Base-by-base conservation (phyloP, 2,888 invertebrate genomes). In the Epiblema foenella region DNA sequence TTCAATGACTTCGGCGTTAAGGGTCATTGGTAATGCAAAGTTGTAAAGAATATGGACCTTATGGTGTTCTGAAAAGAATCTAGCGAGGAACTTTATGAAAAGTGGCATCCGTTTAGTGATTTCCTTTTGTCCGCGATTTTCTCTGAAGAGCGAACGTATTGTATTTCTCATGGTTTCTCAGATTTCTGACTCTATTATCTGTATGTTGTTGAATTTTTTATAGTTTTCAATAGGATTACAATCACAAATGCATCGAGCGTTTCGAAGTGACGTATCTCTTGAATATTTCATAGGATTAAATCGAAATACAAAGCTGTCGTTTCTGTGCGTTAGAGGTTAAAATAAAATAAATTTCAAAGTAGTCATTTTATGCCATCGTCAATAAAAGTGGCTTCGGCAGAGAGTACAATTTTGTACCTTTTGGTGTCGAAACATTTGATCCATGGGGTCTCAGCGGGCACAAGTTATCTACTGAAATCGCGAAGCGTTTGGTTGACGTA, bases 281-380 rank as follows among this genome's bases (percentile, higher is more conserved):
- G 51, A 37, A 63, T 63, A 37, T 51, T 37, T 63, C 51, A 63
- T 63, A 37, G n/a, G 11, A 12, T 17, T 24, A 46, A 46, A 62
- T 62, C 33, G 49, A 51, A 62, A 49, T 51, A 68, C 39, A 68
- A 51, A 37, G 51, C 49, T n/a, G n/a, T n/a, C n/a, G n/a, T n/a
- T n/a, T n/a, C n/a, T n/a, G n/a, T n/a, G n/a, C n/a, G n/a, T 57
- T 62, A 39, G 49, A 67, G 54, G 60, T 56, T 71, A 37, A 71
- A 71, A 56, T 49, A 49, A 60, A n/a, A n/a, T n/a, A n/a, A n/a
- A n/a, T n/a, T n/a, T n/a, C n/a, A n/a, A n/a, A n/a, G n/a, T n/a
- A n/a, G n/a, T n/a, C n/a, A n/a, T n/a, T n/a, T n/a, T n/a, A n/a
- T n/a, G n/a, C n/a, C n/a, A n/a, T n/a, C n/a, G n/a, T n/a, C n/a